Evolutionary conservation across 2,113 vertebrate species (phyloP).

Genomic region (Sceloporus tristichus): DNA sequence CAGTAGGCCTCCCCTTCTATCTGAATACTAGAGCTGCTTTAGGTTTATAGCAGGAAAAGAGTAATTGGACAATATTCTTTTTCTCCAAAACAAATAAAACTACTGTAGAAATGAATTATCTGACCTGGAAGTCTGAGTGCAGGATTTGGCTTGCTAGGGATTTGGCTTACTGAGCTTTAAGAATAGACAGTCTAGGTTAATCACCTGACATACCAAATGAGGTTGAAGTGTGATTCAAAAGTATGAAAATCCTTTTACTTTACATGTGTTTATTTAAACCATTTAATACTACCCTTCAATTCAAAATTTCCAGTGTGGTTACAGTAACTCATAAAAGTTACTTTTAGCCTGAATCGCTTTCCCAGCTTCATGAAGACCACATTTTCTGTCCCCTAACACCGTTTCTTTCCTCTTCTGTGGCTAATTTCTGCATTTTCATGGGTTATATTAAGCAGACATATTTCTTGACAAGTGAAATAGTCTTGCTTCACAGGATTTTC

Average conservation of each 20-base stretch:
- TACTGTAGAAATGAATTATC: slow-evolving; percentile 47
- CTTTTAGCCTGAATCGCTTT: too few species aligned
- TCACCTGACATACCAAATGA: background rate
- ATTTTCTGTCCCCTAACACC: background rate
- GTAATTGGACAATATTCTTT: background rate
- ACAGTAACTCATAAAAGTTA: background rate
- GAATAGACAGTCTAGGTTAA: background rate
- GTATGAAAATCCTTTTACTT: background rate
- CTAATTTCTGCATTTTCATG: background rate
- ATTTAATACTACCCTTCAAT: background rate
- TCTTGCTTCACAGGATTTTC: too few species aligned
- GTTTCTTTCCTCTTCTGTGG: background rate
- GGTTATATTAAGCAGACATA: background rate
- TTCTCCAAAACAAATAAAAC: background rate
- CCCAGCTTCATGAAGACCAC: too few species aligned
- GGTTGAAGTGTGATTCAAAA: background rate
- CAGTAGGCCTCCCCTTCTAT: slow-evolving; percentile 23
- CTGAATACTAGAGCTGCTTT: background rate
- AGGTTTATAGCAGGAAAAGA: background rate
- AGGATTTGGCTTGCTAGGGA: background rate
- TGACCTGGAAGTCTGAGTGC: slow-evolving; percentile 2
- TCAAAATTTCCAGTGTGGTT: background rate
- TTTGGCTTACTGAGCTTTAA: background rate
- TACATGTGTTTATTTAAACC: background rate
- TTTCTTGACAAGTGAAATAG: too few species aligned